Percentiles rank a stretch among this genome's conserved stretches.
Evolutionary conservation across 2,888 invertebrate genomes (phyloP).

Genomic region (Choreutis nemorana): DNA sequence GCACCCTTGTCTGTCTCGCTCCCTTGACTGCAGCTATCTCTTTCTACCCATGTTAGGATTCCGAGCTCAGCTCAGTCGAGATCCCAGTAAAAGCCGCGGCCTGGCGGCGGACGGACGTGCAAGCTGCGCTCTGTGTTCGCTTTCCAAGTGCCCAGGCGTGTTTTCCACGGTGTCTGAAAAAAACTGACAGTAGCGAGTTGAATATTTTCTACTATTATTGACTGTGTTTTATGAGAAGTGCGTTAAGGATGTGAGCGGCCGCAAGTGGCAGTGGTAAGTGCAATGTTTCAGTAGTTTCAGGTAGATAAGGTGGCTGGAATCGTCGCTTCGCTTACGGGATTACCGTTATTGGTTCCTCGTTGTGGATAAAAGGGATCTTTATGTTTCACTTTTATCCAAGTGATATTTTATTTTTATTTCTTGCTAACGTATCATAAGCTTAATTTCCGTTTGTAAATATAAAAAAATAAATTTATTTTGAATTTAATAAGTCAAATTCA

Average conservation of each 20-base stretch:
- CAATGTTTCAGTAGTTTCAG: slow-evolving; percentile 34
- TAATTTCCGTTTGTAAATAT: not conserved
- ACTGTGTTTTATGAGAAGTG: slow-evolving; percentile 30
- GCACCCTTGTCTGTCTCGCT: slow-evolving; percentile 35
- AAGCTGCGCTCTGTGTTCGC: too few species aligned
- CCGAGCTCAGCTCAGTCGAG: slow-evolving; percentile 22
- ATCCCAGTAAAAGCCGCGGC: slow-evolving; percentile 50
- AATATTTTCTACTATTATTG: slow-evolving; percentile 15
- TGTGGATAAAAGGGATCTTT: too few species aligned
- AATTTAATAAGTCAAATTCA: not conserved
- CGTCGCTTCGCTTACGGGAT: not conserved
- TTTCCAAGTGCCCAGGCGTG: slow-evolving; percentile 38
- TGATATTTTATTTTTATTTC: too few species aligned
- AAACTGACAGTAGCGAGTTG: too few species aligned
- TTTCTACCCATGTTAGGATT: slow-evolving; percentile 18
- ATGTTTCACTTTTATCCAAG: too few species aligned
- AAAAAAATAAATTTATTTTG: not conserved
- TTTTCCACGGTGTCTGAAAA: slow-evolving; percentile 46
- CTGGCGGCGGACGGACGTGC: slow-evolving; percentile 32
- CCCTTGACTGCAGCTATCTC: slow-evolving; percentile 20
- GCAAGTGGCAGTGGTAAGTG: slow-evolving; percentile 31
- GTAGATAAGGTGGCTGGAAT: slow-evolving; percentile 25
- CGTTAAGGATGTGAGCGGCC: slow-evolving; percentile 28
- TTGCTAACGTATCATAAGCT: too few species aligned
- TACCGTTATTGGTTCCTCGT: not conserved